Conservation (phyloP, 2,888 invertebrate species). For the Dryocosmus kuriphilus region DNA sequence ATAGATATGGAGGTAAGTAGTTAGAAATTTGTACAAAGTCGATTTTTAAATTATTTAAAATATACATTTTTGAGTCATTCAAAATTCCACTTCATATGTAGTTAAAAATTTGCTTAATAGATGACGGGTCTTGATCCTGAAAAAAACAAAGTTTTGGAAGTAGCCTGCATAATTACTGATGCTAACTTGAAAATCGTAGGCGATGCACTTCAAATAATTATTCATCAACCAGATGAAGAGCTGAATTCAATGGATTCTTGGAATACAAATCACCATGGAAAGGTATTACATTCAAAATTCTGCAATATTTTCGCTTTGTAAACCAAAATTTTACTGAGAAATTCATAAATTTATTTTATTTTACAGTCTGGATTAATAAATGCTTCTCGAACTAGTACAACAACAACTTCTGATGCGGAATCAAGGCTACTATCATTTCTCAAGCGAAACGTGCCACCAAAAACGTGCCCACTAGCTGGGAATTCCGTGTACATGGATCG, state of each 20-base stretch:
- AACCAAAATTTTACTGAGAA: neutral
- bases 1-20: slow-evolving; percentile 83
- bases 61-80: neutral
- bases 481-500: slow-evolving; percentile 94
- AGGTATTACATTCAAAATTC: slow-evolving; percentile 79
- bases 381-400: slow-evolving; percentile 84
- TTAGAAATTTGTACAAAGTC: slow-evolving; percentile 14
- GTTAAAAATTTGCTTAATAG: slow-evolving; percentile 74
- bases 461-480: slow-evolving; percentile 89
- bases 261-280: slow-evolving; percentile 88
- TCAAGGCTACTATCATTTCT: slow-evolving; percentile 85
- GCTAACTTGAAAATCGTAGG: slow-evolving; percentile 86
- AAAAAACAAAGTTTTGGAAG: slow-evolving; percentile 90
- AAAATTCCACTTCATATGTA: neutral
- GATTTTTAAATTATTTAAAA: slow-evolving; percentile 14
- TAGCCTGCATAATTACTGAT: slow-evolving; percentile 94
- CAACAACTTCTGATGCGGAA: slow-evolving; percentile 85
- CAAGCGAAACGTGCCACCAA: slow-evolving; percentile 78
- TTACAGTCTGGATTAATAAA: slow-evolving; percentile 89
- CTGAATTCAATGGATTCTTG: slow-evolving; percentile 90
- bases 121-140: slow-evolving; percentile 94
- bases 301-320: no score
- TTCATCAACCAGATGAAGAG: slow-evolving; percentile 87
- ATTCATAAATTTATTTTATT: slow-evolving; percentile 60
- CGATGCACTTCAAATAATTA: slow-evolving; percentile 86